Conservation (phyloP, 1,140 invertebrate genomes). For the Protaetia brevitarsis region DNA sequence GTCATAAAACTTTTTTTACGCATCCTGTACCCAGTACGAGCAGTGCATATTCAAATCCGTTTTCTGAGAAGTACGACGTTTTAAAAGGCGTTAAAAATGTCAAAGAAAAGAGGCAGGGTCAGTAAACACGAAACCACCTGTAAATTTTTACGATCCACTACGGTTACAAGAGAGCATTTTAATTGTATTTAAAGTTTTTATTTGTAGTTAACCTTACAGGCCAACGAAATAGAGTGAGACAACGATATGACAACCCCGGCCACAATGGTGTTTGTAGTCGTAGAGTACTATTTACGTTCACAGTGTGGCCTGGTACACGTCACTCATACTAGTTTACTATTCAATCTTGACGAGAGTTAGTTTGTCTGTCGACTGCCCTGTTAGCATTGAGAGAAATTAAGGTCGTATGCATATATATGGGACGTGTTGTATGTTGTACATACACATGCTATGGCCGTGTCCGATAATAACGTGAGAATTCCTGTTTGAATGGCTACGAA, state of each 20-base stretch:
- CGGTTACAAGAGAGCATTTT: conserved; percentile 9
- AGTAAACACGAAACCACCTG: conserved; percentile 15
- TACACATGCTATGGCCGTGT: too few species aligned
- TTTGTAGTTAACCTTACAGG: neutral
- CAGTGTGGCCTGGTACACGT: neutral
- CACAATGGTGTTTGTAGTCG: too few species aligned
- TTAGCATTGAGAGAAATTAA: conserved; percentile 1
- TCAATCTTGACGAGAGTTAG: neutral
- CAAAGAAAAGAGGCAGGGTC: neutral
- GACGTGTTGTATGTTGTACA: neutral
- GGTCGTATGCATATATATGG: too few species aligned
- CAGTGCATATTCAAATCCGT: neutral
- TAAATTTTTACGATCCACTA: conserved; percentile 13
- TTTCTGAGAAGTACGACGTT: neutral
- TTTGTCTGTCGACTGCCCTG: neutral
- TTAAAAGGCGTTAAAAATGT: conserved; percentile 8
- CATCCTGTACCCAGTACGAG: too few species aligned
- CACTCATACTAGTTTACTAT: conserved; percentile 1
- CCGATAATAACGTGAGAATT: conserved; percentile 1
- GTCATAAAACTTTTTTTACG: too few species aligned
- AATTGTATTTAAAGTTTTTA: conserved; percentile 11
- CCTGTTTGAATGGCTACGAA: conserved; percentile 1
- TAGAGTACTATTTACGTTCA: neutral
- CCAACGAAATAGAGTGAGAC: neutral
- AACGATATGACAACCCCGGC: too few species aligned